Base-by-base conservation (phyloP, 2,113 vertebrate species). In the Prolemur simus region DNA sequence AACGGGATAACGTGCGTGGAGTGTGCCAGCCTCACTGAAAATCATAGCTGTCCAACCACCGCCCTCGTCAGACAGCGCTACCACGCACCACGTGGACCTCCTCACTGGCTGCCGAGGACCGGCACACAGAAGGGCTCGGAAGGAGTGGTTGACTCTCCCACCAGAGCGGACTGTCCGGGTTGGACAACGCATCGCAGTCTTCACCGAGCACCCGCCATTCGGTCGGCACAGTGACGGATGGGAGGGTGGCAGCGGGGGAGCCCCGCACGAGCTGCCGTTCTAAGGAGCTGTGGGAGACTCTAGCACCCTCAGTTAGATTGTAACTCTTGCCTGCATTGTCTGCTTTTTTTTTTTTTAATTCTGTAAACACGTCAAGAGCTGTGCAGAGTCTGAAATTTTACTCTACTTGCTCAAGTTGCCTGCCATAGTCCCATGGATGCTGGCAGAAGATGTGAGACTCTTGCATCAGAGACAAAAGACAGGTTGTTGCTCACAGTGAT, bases 31-130 rank as follows among this genome's bases (percentile, higher is more conserved):
- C 17, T 74, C 68, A 1, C 68, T 54, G 8, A 21, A 23, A 45
- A 45, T 37, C 3, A 17, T 0, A 11, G 58, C 17, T 56, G 49
- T 37, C 60, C 25, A 17, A 9, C 12, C 9, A 1, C 52, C 1
- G 4, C 9, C 10, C 47, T 14, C 12, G 7, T n/a, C 58, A 29
- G 27, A 7, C 29, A 0, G 23, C 27, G 4, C 12, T 0, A 2
- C 37, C 12, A 42, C 2, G 6, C 8, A 3, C 37, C 12, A 6
- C 12, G 12, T 23, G 14, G 34, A 29, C 34, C 71, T 49, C 29
- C 68, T 3, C 25, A 18, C 13, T 11, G 63, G n/a, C 37, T 10
- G 13, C 8, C 10, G 27, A 0, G 56, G 49, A 25, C 25, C 10
- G 3, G 8, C 7, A 13, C 13, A 2, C 49, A 11, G 5, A 56